Conservation (phyloP, 2,113 vertebrate species). For the Oncorhynchus clarkii region DNA sequence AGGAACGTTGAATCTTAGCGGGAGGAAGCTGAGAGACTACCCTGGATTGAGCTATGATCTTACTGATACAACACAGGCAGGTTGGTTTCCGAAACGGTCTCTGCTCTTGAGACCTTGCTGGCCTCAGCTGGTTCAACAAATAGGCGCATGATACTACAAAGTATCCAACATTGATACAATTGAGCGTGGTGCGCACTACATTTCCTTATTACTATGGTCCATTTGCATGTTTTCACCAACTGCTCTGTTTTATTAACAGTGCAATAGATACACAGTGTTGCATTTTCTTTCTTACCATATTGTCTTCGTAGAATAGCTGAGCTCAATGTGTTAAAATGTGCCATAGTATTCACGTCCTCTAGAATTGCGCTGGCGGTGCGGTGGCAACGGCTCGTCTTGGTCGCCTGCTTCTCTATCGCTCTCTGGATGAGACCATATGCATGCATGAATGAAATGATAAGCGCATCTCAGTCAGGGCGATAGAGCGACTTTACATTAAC, state of each 20-base stretch:
- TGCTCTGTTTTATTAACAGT: neutral
- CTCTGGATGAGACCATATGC: slow-evolving; percentile 24
- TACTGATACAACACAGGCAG: slow-evolving; percentile 93
- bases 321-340: neutral
- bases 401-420: slow-evolving; percentile 29
- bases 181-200: neutral
- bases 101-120: slow-evolving; percentile 19
- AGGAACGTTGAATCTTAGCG: slow-evolving; percentile 90
- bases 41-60: slow-evolving; percentile 88
- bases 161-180: neutral
- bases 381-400: slow-evolving; percentile 15
- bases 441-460: slow-evolving; percentile 64
- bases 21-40: slow-evolving; percentile 94
- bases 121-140: slow-evolving; percentile 2
- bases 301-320: neutral
- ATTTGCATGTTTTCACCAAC: neutral
- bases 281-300: neutral
- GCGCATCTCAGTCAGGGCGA: slow-evolving; percentile 55
- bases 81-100: slow-evolving; percentile 68
- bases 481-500: slow-evolving; percentile 20
- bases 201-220: neutral
- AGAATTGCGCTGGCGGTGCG: neutral
- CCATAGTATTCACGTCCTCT: neutral
- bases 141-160: neutral
- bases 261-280: neutral